Evolutionary conservation across 2,888 invertebrate genomes (phyloP), one percentile per base, ranked within the genome.

Genomic region (Trichopoda pennipes): DNA sequence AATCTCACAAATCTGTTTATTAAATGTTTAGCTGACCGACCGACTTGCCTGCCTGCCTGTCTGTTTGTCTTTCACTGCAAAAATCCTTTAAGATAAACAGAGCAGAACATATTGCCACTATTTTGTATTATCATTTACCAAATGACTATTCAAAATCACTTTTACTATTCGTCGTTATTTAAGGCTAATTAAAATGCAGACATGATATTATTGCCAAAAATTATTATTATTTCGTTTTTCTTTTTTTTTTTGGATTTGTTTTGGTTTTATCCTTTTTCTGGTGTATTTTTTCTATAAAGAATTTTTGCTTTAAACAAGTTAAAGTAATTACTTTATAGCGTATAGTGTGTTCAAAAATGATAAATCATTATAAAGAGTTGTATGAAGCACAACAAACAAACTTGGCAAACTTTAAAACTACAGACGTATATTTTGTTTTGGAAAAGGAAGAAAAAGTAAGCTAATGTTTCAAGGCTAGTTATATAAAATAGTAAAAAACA

Each of bases 161-260:
- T 74, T 74, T 68, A 55, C 73, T 73, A 28, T 8, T n/a, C 7
- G n/a, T 47, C n/a, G n/a, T 47, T 63, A 63, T 80, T 79, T 74
- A 73, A 63, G 61, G 47, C 79, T 74, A 80, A 80, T 80, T 80
- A 80, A 74, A 80, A 68, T 80, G 79, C 79, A 80, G 74, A 69
- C 55, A 61, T 53, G 42, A 1, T 7, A 7, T 17, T 44, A 49
- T 28, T 61, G 79, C 73, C 79, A 73, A 80, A 73, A 63, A 68
- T 32, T 17, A 7, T 28, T 6, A 7, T 28, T 28, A 28, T 28
- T 4, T 28, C 2, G 2, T 28, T 12, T 38, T 12, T 38, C 12
- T 75, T 35, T 2, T 12, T 19, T n/a, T n/a, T n/a, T n/a, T n/a
- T n/a, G n/a, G n/a, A n/a, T n/a, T n/a, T n/a, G n/a, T n/a, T n/a